Percentiles rank a stretch among this genome's conserved stretches.
Conservation (phyloP, 53 echinoderm and acorn worm genomes). For the Stichopus horrens region DNA sequence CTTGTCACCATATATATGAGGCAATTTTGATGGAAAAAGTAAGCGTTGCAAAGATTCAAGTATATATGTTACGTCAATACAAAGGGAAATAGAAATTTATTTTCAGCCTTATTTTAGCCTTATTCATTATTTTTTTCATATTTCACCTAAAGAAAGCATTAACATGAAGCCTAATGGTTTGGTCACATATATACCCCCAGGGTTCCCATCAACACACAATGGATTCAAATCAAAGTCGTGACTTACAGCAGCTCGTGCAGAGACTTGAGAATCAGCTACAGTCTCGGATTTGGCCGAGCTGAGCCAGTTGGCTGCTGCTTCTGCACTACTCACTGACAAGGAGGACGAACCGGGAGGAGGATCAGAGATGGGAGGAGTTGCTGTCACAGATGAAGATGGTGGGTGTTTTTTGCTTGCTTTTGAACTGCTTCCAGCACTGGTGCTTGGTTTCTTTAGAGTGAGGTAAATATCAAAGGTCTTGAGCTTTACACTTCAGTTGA, state of each 20-base stretch:
- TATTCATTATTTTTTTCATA: not conserved
- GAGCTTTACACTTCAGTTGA: too few relatives aligned
- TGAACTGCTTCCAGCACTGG: constrained; percentile 5
- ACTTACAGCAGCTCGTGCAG: constrained; percentile 75
- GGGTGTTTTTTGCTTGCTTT: constrained; percentile 11
- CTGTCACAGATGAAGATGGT: constrained; percentile 14
- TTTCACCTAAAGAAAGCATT: not conserved
- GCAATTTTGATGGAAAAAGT: too few relatives aligned
- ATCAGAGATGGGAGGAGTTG: constrained; percentile 38
- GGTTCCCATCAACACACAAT: not conserved
- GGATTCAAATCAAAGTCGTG: not conserved
- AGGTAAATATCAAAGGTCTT: not conserved
- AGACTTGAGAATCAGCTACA: constrained; percentile 46
- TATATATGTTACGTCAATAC: too few relatives aligned
- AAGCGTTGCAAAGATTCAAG: too few relatives aligned
- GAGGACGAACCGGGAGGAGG: not conserved
- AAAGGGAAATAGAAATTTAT: not conserved
- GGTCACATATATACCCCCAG: not conserved
- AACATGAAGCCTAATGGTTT: not conserved
- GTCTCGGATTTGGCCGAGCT: constrained; percentile 92
- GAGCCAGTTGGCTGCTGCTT: constrained; percentile 95
- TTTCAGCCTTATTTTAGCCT: not conserved
- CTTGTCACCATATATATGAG: too few relatives aligned
- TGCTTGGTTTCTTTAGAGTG: constrained; percentile 13
- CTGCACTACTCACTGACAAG: constrained; percentile 64